Evolutionary conservation across 2,113 vertebrate species (phyloP).

Genomic region (Cacatua alba): DNA sequence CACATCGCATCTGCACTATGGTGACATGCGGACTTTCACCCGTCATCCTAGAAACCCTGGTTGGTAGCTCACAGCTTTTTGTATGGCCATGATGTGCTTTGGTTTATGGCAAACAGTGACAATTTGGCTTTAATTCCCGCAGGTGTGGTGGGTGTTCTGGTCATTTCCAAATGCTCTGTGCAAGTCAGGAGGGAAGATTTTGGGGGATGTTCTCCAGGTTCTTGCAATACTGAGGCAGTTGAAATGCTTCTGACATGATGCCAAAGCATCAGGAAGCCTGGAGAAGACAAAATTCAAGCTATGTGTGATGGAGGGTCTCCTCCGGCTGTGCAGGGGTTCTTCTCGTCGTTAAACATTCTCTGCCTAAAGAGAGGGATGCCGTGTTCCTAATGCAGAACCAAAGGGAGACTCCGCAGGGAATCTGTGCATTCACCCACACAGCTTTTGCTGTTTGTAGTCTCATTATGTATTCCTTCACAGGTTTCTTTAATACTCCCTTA

Average conservation of each 20-base stretch:
- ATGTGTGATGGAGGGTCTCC: background rate
- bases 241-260: rapidly evolving
- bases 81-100: background rate
- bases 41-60: background rate
- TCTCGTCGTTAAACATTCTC: background rate
- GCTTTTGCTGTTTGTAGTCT: background rate
- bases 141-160: rapidly evolving
- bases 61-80: background rate
- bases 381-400: background rate
- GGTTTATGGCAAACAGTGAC: background rate
- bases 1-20: rapidly evolving
- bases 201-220: background rate
- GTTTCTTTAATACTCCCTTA: background rate
- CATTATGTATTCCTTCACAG: background rate
- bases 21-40: too few relatives aligned
- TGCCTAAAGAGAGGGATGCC: background rate
- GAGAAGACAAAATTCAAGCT: background rate
- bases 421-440: background rate
- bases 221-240: background rate
- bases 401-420: background rate
- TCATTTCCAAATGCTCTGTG: background rate
- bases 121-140: background rate
- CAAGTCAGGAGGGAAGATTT: background rate
- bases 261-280: background rate
- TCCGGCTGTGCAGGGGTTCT: background rate